Base-by-base conservation (phyloP, 2,888 invertebrate species). In the Trypoxylon attenuatum region DNA sequence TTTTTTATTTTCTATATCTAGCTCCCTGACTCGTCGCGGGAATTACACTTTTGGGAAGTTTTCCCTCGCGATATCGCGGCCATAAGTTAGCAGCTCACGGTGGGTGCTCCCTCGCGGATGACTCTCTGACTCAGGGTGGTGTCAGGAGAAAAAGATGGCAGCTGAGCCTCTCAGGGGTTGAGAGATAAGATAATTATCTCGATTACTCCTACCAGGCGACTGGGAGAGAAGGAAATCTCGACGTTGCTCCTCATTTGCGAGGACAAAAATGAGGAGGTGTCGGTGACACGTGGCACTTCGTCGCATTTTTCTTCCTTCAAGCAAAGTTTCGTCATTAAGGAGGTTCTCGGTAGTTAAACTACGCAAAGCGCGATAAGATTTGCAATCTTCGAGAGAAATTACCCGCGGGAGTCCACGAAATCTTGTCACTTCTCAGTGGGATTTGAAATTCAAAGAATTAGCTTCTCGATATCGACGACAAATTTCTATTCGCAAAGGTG, bases 321-420 rank as follows among this genome's bases (percentile, higher is more conserved):
- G 41, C 19, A 25, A 73, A 70, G 65, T 73, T 67, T 58, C 50
- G 63, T 61, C 60, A 63, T 71, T 73, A 71, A 63, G 47, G n/a
- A n/a, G n/a, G n/a, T n/a, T n/a, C n/a, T n/a, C n/a, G n/a, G n/a
- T n/a, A n/a, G n/a, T n/a, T n/a, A n/a, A n/a, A n/a, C n/a, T n/a
- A n/a, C n/a, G n/a, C n/a, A n/a, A n/a, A n/a, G n/a, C n/a, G n/a
- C n/a, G n/a, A n/a, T n/a, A n/a, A n/a, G n/a, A n/a, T n/a, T n/a
- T n/a, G n/a, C n/a, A n/a, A n/a, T n/a, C n/a, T n/a, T n/a, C n/a
- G n/a, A n/a, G n/a, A n/a, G n/a, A n/a, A n/a, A n/a, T n/a, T n/a
- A n/a, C n/a, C n/a, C n/a, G n/a, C n/a, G n/a, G n/a, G n/a, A n/a
- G n/a, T n/a, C n/a, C n/a, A n/a, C n/a, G n/a, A n/a, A n/a, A n/a